A percentile compares a stretch with the other conserved stretches of the same genome.
These are phyloP conservation scores for Lepidurus packardi DNA, from an alignment of 1,140 invertebrate genomes.

Conservation along the genomic window DNA sequence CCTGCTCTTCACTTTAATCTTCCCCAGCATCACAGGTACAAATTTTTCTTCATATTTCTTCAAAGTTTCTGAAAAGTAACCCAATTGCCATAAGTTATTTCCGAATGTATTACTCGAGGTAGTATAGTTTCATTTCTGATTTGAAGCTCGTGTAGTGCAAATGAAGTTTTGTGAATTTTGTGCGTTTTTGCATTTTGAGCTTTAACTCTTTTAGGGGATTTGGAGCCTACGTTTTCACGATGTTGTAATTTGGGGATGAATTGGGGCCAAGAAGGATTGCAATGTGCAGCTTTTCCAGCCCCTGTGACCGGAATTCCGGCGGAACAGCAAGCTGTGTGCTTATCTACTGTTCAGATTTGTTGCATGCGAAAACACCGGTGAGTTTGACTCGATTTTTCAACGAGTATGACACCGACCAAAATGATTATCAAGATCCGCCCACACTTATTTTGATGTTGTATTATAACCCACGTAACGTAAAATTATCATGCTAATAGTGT, in stretches of 20 bases:
- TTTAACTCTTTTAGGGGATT: constrained; percentile 38
- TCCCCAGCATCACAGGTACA: constrained; percentile 12
- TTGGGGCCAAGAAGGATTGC: constrained; percentile 48
- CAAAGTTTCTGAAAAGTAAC: background rate
- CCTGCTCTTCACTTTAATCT: background rate
- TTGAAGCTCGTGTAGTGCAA: too few relatives aligned
- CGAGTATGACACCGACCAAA: background rate
- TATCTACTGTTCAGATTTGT: constrained; percentile 51
- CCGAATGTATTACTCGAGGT: too few relatives aligned
- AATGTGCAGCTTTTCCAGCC: constrained; percentile 47
- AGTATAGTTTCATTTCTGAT: too few relatives aligned
- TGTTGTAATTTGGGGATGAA: constrained; percentile 50
- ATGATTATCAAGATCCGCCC: background rate
- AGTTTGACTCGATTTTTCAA: constrained; percentile 23
- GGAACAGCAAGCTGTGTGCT: constrained; percentile 48
- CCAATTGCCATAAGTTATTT: too few relatives aligned
- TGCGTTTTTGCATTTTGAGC: background rate
- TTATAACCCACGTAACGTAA: background rate
- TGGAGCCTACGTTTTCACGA: constrained; percentile 47
- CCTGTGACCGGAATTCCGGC: constrained; percentile 46
- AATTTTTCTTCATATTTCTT: background rate
- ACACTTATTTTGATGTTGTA: too few relatives aligned
- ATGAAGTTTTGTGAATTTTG: background rate
- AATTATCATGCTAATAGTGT: too few relatives aligned
- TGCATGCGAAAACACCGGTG: constrained; percentile 47